phyloP scores from a whole-genome alignment of 2,888 invertebrate species.

The Lasioglossum pauxillum region DNA sequence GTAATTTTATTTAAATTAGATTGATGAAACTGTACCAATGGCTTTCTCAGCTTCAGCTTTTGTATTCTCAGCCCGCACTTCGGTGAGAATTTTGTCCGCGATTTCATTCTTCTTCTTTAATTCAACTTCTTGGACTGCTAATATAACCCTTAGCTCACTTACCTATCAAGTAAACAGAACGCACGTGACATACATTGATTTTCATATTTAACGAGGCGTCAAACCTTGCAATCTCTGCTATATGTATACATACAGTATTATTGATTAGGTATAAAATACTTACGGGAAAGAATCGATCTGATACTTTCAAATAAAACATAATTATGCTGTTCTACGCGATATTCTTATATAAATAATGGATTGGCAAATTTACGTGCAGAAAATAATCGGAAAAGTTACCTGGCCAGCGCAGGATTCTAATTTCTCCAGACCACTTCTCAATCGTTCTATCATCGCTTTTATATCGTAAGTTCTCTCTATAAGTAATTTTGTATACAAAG shows the following conservation, averaged over 20 bases:
- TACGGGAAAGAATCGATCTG: too few species aligned
- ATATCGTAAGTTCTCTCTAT: constrained; percentile 89
- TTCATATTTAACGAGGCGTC: background rate
- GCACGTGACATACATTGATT: background rate
- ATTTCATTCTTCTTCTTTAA: constrained; percentile 95
- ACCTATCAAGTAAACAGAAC: constrained; percentile 83
- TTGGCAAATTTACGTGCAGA: background rate
- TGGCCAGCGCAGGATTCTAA: constrained; percentile 94
- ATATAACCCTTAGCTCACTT: constrained; percentile 91
- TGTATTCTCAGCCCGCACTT: constrained; percentile 95
- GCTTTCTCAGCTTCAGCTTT: constrained; percentile 95
- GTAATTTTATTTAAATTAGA: background rate
- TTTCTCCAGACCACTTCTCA: constrained; percentile 95
- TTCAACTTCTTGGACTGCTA: constrained; percentile 92
- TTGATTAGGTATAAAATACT: too few species aligned
- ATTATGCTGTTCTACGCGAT: too few species aligned
- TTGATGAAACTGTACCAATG: constrained; percentile 85
- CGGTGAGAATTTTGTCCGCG: constrained; percentile 94
- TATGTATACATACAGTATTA: too few species aligned
- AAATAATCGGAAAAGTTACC: constrained; percentile 83
- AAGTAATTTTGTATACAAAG: constrained; percentile 91
- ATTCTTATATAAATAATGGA: background rate
- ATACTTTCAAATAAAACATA: too few species aligned
- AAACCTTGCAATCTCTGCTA: background rate
- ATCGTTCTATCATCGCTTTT: constrained; percentile 90